Base-by-base conservation (phyloP, 1,140 invertebrate species). In the Potamilus streckersoni region DNA sequence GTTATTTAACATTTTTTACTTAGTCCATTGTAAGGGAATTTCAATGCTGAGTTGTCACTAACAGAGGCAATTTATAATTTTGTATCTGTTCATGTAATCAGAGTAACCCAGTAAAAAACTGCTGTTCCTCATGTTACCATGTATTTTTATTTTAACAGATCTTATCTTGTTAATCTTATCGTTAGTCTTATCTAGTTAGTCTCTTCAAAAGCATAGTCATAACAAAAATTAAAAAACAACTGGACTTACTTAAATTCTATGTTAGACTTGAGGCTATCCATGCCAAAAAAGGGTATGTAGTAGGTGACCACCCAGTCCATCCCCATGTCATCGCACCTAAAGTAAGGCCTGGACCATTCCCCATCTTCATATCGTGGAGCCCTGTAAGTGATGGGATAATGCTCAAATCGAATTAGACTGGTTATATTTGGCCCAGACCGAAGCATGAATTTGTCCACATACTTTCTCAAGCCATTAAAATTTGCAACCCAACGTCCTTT, bases 291-390 rank as follows among this genome's bases (percentile, higher is more conserved):
- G 70, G 97, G 97, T 70, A 94, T 94, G 69, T 95, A 94, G 92
- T 98, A 99, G 60, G 96, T 97, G 79, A 99, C 93, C 79, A 98
- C 92, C 98, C 97, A 99, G 91, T 96, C 96, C 83, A 96, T 95
- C 55, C 90, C 83, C 12, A 89, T 95, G 60, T 96, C 96, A 83
- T 95, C 92, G 91, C 98, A 99, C 91, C 98, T 97, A 88, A 95
- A 99, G 86, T 96, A 96, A 5, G 98, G 97, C 82, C 93, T 91
- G 62, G 95, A 94, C 98, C 98, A 99, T 87, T 95, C 94, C 14
- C 97, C 97, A 89, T 99, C 86, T 68, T 89, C 85, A 82, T 89
- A 88, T 13, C 71, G 78, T 15, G 88, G 84, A 2, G 88, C 88
- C 27, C 79, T 71, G 89, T 98, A 99, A 81, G 91, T 95, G 67